Evolutionary conservation across 2,113 vertebrate genomes (phyloP).

Genomic region (Melanocharis versteri): DNA sequence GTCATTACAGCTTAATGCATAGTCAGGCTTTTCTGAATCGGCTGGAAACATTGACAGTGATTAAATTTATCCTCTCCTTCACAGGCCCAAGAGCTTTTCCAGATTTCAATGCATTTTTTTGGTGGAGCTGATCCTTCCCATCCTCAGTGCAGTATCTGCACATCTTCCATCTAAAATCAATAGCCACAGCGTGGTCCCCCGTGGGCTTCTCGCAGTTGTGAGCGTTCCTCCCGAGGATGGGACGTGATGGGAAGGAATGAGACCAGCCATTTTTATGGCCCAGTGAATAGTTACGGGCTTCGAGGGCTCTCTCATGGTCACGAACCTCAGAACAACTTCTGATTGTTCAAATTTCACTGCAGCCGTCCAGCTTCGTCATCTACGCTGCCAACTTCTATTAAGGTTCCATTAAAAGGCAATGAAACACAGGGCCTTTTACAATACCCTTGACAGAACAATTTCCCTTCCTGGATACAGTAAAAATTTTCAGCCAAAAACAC

Average conservation of each 20-base stretch:
- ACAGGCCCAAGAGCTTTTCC: not conserved
- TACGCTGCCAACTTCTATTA: slow-evolving; percentile 47
- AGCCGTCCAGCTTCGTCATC: slow-evolving; percentile 49
- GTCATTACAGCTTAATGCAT: not conserved
- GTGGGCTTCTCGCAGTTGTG: not conserved
- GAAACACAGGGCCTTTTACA: slow-evolving; percentile 52
- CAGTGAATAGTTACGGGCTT: not conserved
- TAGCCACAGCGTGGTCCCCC: not conserved
- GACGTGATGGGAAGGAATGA: not conserved
- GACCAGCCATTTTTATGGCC: slow-evolving; percentile 24
- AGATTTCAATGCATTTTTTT: not conserved
- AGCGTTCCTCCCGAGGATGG: not conserved
- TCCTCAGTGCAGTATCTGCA: not conserved
- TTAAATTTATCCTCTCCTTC: slow-evolving; percentile 12
- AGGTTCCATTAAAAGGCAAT: slow-evolving; percentile 59
- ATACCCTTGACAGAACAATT: slow-evolving; percentile 43
- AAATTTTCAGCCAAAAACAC: not conserved
- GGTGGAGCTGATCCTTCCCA: not conserved
- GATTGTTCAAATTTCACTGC: slow-evolving; percentile 56
- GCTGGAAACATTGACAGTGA: not conserved
- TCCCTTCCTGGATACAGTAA: slow-evolving; percentile 36
- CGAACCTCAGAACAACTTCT: slow-evolving; percentile 34
- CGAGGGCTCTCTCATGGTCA: slow-evolving; percentile 25
- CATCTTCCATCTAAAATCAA: slow-evolving; percentile 6
- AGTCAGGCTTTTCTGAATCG: not conserved